These are phyloP conservation scores for Exephanes ischioxanthus DNA, from an alignment of 2,888 invertebrate genomes.

Conservation along the genomic window DNA sequence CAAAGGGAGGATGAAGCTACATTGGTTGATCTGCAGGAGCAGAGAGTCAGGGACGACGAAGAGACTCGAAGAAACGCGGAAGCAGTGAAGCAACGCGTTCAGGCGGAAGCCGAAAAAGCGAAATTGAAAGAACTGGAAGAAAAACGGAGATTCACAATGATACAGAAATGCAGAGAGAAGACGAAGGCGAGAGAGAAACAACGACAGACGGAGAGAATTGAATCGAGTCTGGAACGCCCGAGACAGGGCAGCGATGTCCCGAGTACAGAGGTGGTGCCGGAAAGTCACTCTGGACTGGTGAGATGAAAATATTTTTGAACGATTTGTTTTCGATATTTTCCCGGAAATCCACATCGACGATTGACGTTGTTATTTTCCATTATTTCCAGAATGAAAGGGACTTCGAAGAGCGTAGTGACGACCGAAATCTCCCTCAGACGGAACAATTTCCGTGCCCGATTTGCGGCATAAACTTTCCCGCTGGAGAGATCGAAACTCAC, in stretches of 20 bases:
- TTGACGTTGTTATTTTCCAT: background rate
- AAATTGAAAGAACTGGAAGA: constrained; percentile 21
- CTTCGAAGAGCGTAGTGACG: constrained; percentile 26
- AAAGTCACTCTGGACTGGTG: constrained; percentile 23
- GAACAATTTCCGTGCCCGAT: constrained; percentile 75
- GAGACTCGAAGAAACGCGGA: constrained; percentile 22
- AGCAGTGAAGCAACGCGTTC: constrained; percentile 43
- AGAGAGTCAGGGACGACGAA: constrained; percentile 40
- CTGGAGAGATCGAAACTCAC: constrained; percentile 75
- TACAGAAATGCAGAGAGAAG: constrained; percentile 1
- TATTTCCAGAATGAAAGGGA: background rate
- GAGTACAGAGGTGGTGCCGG: background rate
- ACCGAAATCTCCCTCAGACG: constrained; percentile 13
- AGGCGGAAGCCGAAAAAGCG: constrained; percentile 35
- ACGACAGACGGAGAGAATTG: constrained; percentile 56
- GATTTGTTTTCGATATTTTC: background rate
- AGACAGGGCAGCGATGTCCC: constrained; percentile 20
- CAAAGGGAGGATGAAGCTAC: constrained; percentile 31
- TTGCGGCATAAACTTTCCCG: constrained; percentile 75
- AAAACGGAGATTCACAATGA: constrained; percentile 12
- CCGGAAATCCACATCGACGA: background rate
- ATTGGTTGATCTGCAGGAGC: constrained; percentile 44
- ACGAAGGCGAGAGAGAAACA: constrained; percentile 41
- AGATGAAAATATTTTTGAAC: constrained; percentile 14
- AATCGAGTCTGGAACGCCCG: constrained; percentile 61